Evolutionary conservation across 2,113 vertebrate species (phyloP), one percentile per base, ranked within the genome.

Genomic region (Ovis canadensis): DNA sequence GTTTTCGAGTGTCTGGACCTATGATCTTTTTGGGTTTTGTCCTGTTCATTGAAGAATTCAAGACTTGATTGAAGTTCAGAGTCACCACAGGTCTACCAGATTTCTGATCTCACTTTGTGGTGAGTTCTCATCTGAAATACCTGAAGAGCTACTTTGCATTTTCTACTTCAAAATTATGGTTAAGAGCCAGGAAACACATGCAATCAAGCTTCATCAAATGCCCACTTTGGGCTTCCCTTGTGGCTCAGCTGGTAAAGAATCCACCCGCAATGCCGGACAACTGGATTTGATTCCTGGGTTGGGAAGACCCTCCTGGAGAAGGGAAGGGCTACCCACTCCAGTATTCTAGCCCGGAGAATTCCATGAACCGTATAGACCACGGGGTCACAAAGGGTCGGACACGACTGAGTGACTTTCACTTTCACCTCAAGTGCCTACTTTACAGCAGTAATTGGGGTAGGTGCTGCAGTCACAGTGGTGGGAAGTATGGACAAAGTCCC

Each of bases 51-150:
- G 90, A 97, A 90, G 89, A 80, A 31, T 67, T 71, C 40, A 25
- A 55, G n/a, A 55, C 48, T 15, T 90, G 83, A 90, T 19, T 97
- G 80, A 95, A 88, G 52, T 88, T 97, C 84, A 94, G 54, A 52
- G 55, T 80, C 81, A 40, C 54, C 92, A 54, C 40, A 60, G 62
- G 50, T 50, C 33, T 27, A 29, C 57, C 77, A 45, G 43, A 80
- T 48, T 80, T 77, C 33, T 40, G 50, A 31, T 50, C 74, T 86
- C 36, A 27, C 40, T 96, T 88, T 67, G 40, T 84, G 29, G 11
- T 23, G 62, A 16, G 60, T 95, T 94, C 71, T 74, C 67, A 40
- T 74, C 10, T 95, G 96, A 94, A 92, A 74, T 23, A 50, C 62
- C 16, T 23, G 31, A 85, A 82, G 84, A 88, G 27, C 85, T 36